phyloP scores from a whole-genome alignment of 1,140 invertebrate species.

The Thalassaphorura encarpata region DNA sequence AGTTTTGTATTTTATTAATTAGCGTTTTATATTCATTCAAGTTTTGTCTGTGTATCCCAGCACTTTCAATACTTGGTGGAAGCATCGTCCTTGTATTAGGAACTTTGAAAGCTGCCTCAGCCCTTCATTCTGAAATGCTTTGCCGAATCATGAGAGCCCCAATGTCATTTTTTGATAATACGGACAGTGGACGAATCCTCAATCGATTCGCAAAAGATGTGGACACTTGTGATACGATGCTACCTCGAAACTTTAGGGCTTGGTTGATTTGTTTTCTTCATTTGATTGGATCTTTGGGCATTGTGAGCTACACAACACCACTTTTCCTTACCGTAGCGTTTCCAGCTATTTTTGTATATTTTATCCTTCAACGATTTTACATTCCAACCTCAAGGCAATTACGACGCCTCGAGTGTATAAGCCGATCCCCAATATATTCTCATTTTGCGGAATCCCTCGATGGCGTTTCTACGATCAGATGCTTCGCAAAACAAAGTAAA shows the following conservation, averaged over 20 bases:
- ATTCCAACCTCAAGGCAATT: slow-evolving; percentile 42
- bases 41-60: not conserved
- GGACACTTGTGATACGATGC: not conserved
- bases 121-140: slow-evolving; percentile 5
- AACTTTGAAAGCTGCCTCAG: not conserved
- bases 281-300: not conserved
- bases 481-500: slow-evolving; percentile 41
- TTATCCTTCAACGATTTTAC: slow-evolving; percentile 5
- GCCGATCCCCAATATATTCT: slow-evolving; percentile 46
- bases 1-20: slow-evolving; percentile 22
- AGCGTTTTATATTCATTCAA: not conserved
- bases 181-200: not conserved
- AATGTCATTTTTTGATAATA: slow-evolving; percentile 7
- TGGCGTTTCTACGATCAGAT: slow-evolving; percentile 47
- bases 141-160: not conserved
- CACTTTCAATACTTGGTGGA: not conserved
- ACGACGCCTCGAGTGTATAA: slow-evolving; percentile 45
- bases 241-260: not conserved
- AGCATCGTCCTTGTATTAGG: not conserved
- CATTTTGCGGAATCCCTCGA: slow-evolving; percentile 48
- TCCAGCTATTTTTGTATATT: slow-evolving; percentile 1
- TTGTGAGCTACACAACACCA: not conserved
- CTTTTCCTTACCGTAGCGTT: slow-evolving; percentile 10
- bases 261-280: slow-evolving; percentile 8
- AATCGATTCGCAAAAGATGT: slow-evolving; percentile 15